Evolutionary conservation across 2,113 vertebrate genomes (phyloP), one percentile per base, ranked within the genome.

Genomic region (Dendropsophus ebraccatus): DNA sequence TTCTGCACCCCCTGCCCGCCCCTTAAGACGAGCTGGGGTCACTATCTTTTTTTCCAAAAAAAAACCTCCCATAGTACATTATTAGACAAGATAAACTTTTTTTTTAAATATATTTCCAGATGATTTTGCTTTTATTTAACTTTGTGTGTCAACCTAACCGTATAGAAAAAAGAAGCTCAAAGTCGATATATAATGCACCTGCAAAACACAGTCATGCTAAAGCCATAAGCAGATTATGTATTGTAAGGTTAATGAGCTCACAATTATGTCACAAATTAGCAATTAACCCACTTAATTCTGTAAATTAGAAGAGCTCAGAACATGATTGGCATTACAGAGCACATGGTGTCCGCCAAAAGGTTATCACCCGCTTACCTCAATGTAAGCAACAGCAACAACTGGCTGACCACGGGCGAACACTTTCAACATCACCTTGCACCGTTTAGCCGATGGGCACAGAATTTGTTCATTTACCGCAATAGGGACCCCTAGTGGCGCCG

Each of bases 331-430:
- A 69, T 32, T 45, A 56, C 62, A 65, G 25, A 30, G 62, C 14
- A 30, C 28, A 35, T 19, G 30, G 49, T 69, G 13, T 52, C 49
- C 21, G 32, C 50, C 77, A 81, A 80, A 86, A 60, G 76, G 76
- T 70, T 72, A 58, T 69, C 23, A 80, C 14, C 10, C 54, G 28
- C 28, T 1, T 30, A 65, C 17, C 28, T 37, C 28, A 73, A n/a
- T 13, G 41, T 1, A 52, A 41, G 73, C 14, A 80, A 2, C 25
- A 72, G 28, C 62, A 80, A 1, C 62, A 79, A 79, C 78, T 79
- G 83, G 45, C 30, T 54, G 21, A 62, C 17, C 17, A 45, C 47
- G 41, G 23, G 21, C 45, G 25, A 16, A 35, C 13, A 5, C 19
- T 67, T 49, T 17, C 5, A 14, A n/a, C n/a, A 21, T 52, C 41